Base-by-base conservation (phyloP, 2,113 vertebrate species). In the Phocoena sinus region DNA sequence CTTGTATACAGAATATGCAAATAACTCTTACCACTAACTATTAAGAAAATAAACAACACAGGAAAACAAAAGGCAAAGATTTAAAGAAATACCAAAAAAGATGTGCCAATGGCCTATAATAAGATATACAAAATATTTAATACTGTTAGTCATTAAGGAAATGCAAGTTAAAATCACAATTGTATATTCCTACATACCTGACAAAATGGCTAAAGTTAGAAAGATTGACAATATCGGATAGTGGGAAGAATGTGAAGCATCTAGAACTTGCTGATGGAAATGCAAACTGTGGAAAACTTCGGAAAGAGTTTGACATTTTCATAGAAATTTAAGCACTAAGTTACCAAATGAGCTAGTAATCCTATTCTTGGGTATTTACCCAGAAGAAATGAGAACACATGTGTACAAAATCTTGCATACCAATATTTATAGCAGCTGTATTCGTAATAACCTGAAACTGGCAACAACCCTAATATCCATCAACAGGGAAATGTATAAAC, bases 321-420 rank as follows among this genome's bases (percentile, higher is more conserved):
- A 53, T 8, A 15, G 28, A 53, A 95, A 92, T 17, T 65, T 86
- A 87, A 95, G 26, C 21, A 56, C 38, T 23, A 26, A 14, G 23
- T 84, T 56, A 60, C 41, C 65, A 47, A 23, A 21, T 13, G 62
- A 95, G 65, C 77, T 7, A 50, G 56, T 33, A 38, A 33, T 60
- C 53, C 44, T 38, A 86, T 33, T 68, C 82, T 68, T 93, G 71
- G 77, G 47, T 68, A 74, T 93, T 84, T 96, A 20, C 47, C 90
- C 91, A 88, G 62, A 81, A 73, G 81, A 89, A 96, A 93, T 73
- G 56, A 92, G 92, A 89, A 83, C 76, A 94, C 91, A n/a, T 93
- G 86, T 81, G 67, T 74, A 86, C 47, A 81, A 93, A 97, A 82
- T 63, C 87, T 67, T 60, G 36, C 77, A 41, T 63, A 31, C 67